Evolutionary conservation across 2,113 vertebrate species (phyloP), one percentile per base, ranked within the genome.

Genomic region (Setophaga coronata): DNA sequence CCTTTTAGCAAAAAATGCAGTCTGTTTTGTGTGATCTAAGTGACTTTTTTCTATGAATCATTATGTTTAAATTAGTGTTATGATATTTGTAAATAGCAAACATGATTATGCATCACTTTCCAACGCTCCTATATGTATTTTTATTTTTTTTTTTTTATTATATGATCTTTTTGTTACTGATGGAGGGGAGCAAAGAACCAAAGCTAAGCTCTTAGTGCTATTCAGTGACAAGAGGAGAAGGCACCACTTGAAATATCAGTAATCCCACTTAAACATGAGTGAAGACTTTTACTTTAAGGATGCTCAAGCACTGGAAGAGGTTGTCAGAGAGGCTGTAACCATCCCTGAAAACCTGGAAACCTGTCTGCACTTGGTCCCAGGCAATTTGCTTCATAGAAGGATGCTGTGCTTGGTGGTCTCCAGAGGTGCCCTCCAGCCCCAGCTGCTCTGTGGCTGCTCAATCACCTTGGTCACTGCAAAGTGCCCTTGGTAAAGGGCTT

Each of bases 311-410:
- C 33, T 53, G 28, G 26, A 60, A 53, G 19, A 47, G 19, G 19
- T 21, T 66, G 7, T 53, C 45, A 26, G 43, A 48, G 34, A 40
- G 14, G 38, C 6, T 4, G 2, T 69, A 20, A 62, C 31, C 14
- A 42, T 24, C 10, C 29, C 17, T 36, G n/a, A 36, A 72, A 24
- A 14, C 13, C 12, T 28, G 20, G 34, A 78, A 64, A 38, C 26
- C 48, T 53, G 26, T 28, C 17, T 78, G 42, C n/a, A 28, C 0
- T 0, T 43, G 14, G 14, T 34, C 10, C 17, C 43, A 20, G 26
- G 31, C 13, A 67, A 33, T 6, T 12, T 53, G 6, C 28, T 90
- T 26, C 43, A 24, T 2, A 43, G 14, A 16, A 42, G 15, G 5
- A 7, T 61, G 34, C 60, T 76, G 70, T 26, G 31, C 6, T 36